Base-by-base conservation (phyloP, 1,140 invertebrate genomes). In the Hestina assimilis region DNA sequence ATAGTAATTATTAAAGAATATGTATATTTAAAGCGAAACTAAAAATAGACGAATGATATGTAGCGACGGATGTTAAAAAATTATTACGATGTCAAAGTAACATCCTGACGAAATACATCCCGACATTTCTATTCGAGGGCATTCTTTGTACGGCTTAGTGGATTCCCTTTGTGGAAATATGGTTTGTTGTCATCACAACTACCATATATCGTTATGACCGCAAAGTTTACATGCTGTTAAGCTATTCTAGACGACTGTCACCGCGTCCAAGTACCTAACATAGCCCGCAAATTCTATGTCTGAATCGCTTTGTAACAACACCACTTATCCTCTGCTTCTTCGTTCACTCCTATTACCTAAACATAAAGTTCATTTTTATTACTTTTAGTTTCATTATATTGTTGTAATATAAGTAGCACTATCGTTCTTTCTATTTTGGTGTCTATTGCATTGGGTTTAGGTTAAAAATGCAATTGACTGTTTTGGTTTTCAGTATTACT, bases 401-500 rank as follows among this genome's bases (percentile, higher is more conserved):
- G 7, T 48, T 48, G 29, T 11, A 0, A 48, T 24, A 20, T 12
- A 8, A 42, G 20, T 3, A 24, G 3, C 1, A 6, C 8, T n/a
- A 12, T 38, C 29, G 29, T 48, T 12, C 14, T 23, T 12, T 33
- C 29, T 23, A 48, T 48, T 48, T 23, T 48, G 28, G 20, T 19
- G 20, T 48, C 20, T 48, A 38, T 38, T 17, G 8, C 46, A 19
- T 48, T 5, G 19, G 20, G 28, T 35, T 48, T 48, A 48, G 31
- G 46, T 48, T 48, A 14, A 17, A n/a, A 48, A 20, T 48, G 0
- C 46, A 1, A 8, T 46, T 42, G 21, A 23, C 19, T 17, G 14
- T 46, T 19, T 46, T 40, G 21, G 31, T 24, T 38, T 46, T 56
- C 52, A 56, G 31, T 59, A 41, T 41, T 60, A 35, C 42, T 14